Base-by-base conservation (phyloP, 2,888 invertebrate species). In the Agriopis aurantiaria region DNA sequence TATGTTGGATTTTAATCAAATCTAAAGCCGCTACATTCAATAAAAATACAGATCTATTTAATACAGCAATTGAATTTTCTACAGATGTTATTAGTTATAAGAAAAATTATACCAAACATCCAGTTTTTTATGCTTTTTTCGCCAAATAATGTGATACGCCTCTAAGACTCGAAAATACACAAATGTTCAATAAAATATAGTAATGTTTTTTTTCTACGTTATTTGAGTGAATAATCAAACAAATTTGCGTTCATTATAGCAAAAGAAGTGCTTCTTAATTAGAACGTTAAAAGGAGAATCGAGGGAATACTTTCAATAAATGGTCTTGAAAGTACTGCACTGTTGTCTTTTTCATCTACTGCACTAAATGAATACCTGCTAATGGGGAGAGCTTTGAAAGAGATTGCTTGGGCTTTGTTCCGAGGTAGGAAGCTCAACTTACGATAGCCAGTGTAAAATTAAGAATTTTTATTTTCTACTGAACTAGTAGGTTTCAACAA, bases 311-410 rank as follows among this genome's bases (percentile, higher is more conserved):
- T 58, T 53, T 17, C 45, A 63, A 48, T 56, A 61, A 69, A 69
- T 48, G 17, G 46, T 40, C 63, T 46, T 33, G 60, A 33, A 33
- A 65, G 49, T 23, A 48, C 11, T 45, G 55, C 45, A 46, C 14
- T 61, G 23, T 58, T 69, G 14, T 61, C 43, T 53, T 65, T 65
- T 62, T 64, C 14, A 58, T 65, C 14, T 40, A 49, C 56, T 60
- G 41, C 51, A 49, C 64, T 48, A 48, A 59, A 59, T 55, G 46
- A 40, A 62, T 62, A 46, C 62, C 53, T 63, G 55, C 67, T 67
- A 60, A 69, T 52, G 57, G 52, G 8, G 41, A 53, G 48, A 49
- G 63, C 57, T 43, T 49, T 62, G 45, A 51, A 57, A 68, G 52
- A 33, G 48, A 55, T 49, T 53, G 62, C 62, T 8, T 14, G 9